A percentile compares a stretch with the other conserved stretches of the same genome.
Conservation (phyloP, 2,888 invertebrate species). For the Scaptodrosophila latifasciaeformis region DNA sequence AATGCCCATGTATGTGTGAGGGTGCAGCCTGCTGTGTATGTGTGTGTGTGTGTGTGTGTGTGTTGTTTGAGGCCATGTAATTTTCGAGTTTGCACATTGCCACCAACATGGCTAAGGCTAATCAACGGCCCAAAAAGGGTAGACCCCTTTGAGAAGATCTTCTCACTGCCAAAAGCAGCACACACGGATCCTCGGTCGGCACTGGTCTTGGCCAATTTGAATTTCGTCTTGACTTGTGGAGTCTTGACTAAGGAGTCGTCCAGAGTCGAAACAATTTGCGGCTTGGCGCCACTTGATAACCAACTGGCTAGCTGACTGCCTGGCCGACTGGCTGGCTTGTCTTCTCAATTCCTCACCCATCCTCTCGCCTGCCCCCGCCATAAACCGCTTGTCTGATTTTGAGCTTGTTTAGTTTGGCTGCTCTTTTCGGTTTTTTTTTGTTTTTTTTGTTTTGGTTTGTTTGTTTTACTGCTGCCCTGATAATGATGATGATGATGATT, state of each 20-base stretch:
- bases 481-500: constrained; percentile 39
- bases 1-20: constrained; percentile 20
- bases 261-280: constrained; percentile 58
- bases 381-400: too few relatives aligned
- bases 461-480: constrained; percentile 32
- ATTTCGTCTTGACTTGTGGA: constrained; percentile 39
- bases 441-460: constrained; percentile 9
- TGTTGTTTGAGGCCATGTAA: constrained; percentile 44
- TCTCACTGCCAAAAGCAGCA: not conserved
- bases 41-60: constrained; percentile 17
- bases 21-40: constrained; percentile 36
- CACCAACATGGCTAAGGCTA: constrained; percentile 59
- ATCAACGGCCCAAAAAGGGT: constrained; percentile 33
- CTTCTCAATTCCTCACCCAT: constrained; percentile 2
- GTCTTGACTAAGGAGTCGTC: constrained; percentile 16
- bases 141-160: not conserved
- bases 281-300: constrained; percentile 72
- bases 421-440: constrained; percentile 47
- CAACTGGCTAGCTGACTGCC: constrained; percentile 28
- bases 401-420: too few relatives aligned
- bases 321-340: not conserved
- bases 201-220: constrained; percentile 66
- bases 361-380: too few relatives aligned
- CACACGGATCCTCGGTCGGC: not conserved
- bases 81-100: constrained; percentile 71